Evolutionary conservation across 2,797 vertebrate genomes (phyloP), one percentile per base, ranked within the genome.

Genomic region (Masticophis lateralis): DNA sequence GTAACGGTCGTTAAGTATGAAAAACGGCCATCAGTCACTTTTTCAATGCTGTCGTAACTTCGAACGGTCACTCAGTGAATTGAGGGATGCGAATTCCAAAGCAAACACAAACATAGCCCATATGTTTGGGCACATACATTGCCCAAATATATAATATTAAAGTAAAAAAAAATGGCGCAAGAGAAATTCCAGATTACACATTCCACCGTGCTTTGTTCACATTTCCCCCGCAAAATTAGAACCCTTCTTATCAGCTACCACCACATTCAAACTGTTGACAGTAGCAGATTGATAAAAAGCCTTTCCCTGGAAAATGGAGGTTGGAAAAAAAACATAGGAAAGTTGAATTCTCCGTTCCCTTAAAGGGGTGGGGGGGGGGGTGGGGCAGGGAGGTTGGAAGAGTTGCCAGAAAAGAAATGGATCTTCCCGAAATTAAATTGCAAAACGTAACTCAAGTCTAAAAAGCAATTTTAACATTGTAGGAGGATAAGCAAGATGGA

Each of bases 241-340:
- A 14, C n/a, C n/a, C 27, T 57, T 14, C n/a, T 93, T 57, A 53
- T 91, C 63, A 59, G 93, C 60, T 86, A 43, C 7, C 32, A 89
- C n/a, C 66, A 93, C 61, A 94, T 12, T 27, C 28, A 4, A 89
- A 43, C 79, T 91, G 91, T 93, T 95, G 94, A 94, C 87, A 47
- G 53, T 83, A 86, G 32, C 89, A 90, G 92, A 94, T 94, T 83
- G 88, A 89, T 88, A 22, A 20, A 28, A 93, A 63, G 9, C 28
- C 4, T 95, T 94, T 55, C 14, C 4, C 22, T 37, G 86, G 60
- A 92, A 94, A 93, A 93, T 91, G 90, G 37, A 32, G n/a, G 61
- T 69, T 69, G 66, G 69, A 37, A 90, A 66, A 91, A 0, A 61
- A 43, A 10, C 6, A 74, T 11, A 47, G 74, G 37, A 79, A 22